A percentile compares a stretch with the other conserved stretches of the same genome.
These are phyloP conservation scores for Heteromormyrus szaboi DNA, from an alignment of 2,797 vertebrate genomes.

Conservation along the genomic window DNA sequence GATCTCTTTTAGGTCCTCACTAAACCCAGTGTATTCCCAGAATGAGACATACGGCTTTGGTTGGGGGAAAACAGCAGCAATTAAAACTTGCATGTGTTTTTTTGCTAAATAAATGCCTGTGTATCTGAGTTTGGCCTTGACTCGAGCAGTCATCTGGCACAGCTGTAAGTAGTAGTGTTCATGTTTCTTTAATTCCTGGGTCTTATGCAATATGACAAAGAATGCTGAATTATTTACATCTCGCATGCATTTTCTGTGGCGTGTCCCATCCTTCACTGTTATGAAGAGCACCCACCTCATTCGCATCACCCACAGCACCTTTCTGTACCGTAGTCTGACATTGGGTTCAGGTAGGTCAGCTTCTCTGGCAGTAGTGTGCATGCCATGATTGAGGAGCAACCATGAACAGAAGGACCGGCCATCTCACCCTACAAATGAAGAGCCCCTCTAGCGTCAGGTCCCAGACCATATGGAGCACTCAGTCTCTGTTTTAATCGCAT, in stretches of 20 bases:
- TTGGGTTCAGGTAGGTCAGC: not conserved
- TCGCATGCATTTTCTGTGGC: conserved; percentile 56
- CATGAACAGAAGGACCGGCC: not conserved
- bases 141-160: not conserved
- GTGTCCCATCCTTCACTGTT: conserved; percentile 39
- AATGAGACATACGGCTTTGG: not conserved
- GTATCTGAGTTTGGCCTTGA: not conserved
- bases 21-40: not conserved
- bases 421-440: not conserved
- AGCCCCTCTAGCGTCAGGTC: not conserved
- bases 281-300: conserved; percentile 7
- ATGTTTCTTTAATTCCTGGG: conserved; percentile 24
- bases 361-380: not conserved
- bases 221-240: conserved; percentile 54
- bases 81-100: not conserved
- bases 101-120: not conserved
- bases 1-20: not conserved
- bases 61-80: not conserved
- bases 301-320: conserved; percentile 27
- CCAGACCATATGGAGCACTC: conserved; percentile 6
- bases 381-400: not conserved
- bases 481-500: conserved; percentile 25
- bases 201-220: conserved; percentile 42
- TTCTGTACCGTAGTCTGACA: conserved; percentile 12
- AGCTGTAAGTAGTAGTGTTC: conserved; percentile 18